phyloP scores from a whole-genome alignment of 2,113 vertebrate species.

The Danionella cerebrum region DNA sequence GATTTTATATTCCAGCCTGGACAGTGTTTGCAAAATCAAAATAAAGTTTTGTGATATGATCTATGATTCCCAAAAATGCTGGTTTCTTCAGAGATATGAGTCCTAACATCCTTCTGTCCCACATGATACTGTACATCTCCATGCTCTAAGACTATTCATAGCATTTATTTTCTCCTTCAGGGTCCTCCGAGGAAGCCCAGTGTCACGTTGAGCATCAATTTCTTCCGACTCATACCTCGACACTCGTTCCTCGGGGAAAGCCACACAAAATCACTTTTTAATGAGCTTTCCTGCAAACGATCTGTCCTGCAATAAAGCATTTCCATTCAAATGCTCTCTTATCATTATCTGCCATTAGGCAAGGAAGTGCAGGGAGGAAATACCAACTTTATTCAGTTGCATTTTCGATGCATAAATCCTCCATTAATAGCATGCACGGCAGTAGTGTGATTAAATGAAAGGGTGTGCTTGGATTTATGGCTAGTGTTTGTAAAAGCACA shows the following conservation, averaged over 20 bases:
- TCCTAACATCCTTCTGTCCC: neutral
- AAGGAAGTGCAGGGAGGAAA: neutral
- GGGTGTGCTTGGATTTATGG: neutral
- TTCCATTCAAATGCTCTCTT: neutral
- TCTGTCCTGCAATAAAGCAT: neutral
- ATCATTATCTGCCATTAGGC: neutral
- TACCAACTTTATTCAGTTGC: neutral
- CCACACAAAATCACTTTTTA: slow-evolving; percentile 26
- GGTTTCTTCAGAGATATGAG: neutral
- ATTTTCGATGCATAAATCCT: neutral
- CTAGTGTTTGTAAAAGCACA: neutral
- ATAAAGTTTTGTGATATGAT: too few relatives aligned
- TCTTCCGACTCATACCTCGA: neutral
- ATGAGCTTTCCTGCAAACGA: slow-evolving; percentile 30
- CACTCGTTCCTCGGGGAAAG: neutral
- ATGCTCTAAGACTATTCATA: neutral
- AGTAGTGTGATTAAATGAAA: neutral
- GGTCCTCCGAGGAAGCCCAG: neutral
- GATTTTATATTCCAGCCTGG: too few relatives aligned
- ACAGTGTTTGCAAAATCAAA: too few relatives aligned
- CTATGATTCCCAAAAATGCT: neutral
- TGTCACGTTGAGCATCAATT: neutral
- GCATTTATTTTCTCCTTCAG: neutral
- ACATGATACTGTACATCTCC: neutral
- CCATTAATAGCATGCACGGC: neutral